Evolutionary conservation across 2,113 vertebrate genomes (phyloP).

Genomic region (Progne subis): DNA sequence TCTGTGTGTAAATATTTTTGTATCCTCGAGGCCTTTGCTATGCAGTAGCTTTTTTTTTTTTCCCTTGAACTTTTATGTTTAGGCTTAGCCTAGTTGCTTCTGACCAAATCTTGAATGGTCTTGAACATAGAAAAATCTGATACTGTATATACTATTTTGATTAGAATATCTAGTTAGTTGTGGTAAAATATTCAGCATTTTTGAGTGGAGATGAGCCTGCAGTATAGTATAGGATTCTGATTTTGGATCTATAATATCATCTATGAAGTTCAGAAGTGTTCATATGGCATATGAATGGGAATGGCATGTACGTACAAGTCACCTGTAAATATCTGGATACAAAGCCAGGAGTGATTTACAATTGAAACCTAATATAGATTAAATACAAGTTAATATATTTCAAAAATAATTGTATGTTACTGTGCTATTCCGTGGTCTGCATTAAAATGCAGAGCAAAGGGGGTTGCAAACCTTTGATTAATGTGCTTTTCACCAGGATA

Average conservation of each 20-base stretch:
- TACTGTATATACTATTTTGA: background rate
- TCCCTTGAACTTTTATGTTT: background rate
- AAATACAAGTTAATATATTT: background rate
- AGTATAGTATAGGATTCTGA: background rate
- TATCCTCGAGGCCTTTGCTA: background rate
- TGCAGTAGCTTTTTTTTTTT: background rate
- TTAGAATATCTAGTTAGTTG: background rate
- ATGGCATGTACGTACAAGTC: background rate
- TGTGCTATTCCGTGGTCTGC: background rate
- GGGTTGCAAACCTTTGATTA: background rate
- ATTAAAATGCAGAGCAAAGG: background rate
- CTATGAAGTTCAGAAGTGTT: background rate
- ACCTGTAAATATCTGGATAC: background rate
- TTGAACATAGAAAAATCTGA: background rate
- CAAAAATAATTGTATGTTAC: background rate
- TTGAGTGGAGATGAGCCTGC: background rate
- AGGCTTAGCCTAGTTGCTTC: background rate
- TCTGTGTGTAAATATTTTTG: background rate
- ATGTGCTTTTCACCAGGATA: constrained; percentile 37
- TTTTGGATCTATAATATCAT: background rate
- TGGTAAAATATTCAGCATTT: background rate
- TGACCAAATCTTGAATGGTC: background rate
- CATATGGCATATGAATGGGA: background rate
- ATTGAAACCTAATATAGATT: background rate
- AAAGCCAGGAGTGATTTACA: background rate